Evolutionary conservation across 2,888 invertebrate species (phyloP), one percentile per base, ranked within the genome.

Genomic region (Neria commutata): DNA sequence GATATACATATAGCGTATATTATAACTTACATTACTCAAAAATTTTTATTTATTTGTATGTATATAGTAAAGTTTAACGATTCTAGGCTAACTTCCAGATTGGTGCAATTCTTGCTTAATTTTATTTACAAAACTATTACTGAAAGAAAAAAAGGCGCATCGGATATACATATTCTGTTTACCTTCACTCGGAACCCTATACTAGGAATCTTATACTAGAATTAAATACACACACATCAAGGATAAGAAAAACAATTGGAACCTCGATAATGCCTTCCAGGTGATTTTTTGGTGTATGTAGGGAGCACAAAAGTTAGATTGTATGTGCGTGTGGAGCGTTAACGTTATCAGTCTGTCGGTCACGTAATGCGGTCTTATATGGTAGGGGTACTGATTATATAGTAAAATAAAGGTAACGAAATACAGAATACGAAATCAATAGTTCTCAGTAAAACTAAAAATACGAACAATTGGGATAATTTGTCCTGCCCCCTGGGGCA

Each of bases 311-410:
- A 6, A 37, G 40, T 51, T 29, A 45, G 14, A 17, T 29, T 21
- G 51, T 10, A 21, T 21, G 51, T 19, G 14, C 16, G 42, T 14
- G 24, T 33, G n/a, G n/a, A n/a, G n/a, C n/a, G n/a, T n/a, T n/a
- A n/a, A n/a, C 16, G 34, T 40, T 54, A 54, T 61, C 60, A 61
- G 60, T 61, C 60, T 54, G 51, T 29, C 29, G n/a, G 46, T 61
- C 54, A 49, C 60, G 54, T 49, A 46, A 51, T 50, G n/a, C 46
- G 54, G 56, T 57, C 57, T 49, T 23, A 19, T 29, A 11, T 51
- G 25, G 24, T 23, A 51, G 11, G 17, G 37, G 19, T 14, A 42
- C 23, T 42, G 10, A 16, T 21, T 19, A 14, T 42, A 26, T 23
- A 10, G 10, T 8, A 37, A 14, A 23, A 14, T 29, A 17, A 45